A percentile compares a stretch with the other conserved stretches of the same genome.
These are phyloP conservation scores for Lycocerus yunnanus DNA, from an alignment of 2,888 invertebrate species.

Conservation along the genomic window DNA sequence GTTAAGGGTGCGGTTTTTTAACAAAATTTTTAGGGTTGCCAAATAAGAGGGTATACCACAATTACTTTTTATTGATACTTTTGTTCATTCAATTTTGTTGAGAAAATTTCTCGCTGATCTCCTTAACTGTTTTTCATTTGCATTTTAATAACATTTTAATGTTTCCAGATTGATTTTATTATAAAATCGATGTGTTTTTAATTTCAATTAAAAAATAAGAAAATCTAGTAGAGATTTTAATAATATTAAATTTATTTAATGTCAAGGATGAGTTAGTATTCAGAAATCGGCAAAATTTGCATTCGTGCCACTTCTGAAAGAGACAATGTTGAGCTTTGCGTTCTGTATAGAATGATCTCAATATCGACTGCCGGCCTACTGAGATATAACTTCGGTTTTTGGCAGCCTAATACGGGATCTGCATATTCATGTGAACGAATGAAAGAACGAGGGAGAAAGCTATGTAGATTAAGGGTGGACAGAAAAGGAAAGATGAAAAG, in stretches of 20 bases:
- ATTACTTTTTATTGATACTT: conserved; percentile 39
- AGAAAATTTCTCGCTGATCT: conserved; percentile 37
- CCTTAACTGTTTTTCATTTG: conserved; percentile 40
- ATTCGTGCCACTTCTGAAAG: conserved; percentile 31
- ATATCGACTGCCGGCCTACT: conserved; percentile 46
- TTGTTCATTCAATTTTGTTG: conserved; percentile 37
- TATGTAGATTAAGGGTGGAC: conserved; percentile 26
- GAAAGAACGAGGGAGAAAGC: conserved; percentile 38
- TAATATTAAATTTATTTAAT: conserved; percentile 11
- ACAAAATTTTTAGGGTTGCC: conserved; percentile 22
- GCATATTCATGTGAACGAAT: conserved; percentile 53
- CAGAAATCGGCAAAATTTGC: conserved; percentile 28
- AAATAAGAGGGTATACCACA: conserved; percentile 29
- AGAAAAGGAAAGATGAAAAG: conserved; percentile 43
- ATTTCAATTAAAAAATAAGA: not conserved
- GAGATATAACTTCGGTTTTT: conserved; percentile 54
- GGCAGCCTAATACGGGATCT: conserved; percentile 55
- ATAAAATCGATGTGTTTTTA: not conserved
- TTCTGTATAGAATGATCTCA: conserved; percentile 39
- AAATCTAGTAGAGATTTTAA: conserved; percentile 11
- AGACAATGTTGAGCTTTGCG: conserved; percentile 30
- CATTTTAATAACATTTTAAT: conserved; percentile 44
- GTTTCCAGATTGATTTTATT: conserved; percentile 38
- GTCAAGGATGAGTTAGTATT: conserved; percentile 13
- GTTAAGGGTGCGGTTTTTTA: conserved; percentile 17